Evolutionary conservation across 2,797 vertebrate genomes (phyloP), one percentile per base, ranked within the genome.

Genomic region (Chiroxiphia lanceolata): DNA sequence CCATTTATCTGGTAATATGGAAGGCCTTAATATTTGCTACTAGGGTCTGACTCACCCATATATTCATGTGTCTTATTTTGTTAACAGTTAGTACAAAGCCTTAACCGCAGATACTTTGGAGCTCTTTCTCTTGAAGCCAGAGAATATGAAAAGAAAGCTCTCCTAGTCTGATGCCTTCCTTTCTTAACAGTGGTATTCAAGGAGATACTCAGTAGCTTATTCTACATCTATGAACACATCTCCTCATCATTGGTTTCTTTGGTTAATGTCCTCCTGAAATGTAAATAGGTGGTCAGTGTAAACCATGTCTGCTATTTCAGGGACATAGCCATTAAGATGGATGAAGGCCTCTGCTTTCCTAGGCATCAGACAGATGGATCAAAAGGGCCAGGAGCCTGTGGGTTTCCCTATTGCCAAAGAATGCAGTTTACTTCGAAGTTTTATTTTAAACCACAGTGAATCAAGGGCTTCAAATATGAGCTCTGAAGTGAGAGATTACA

Each of bases 401-500:
- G 85, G 45, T 84, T 95, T 70, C 34, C 13, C 85, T 60, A 54
- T 56, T 94, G 84, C 89, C 53, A 76, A 72, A 48, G n/a, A 79
- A 63, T 84, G 29, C 59, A 67, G 25, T 83, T 90, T 90, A 48
- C 63, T 87, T 89, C 33, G 6, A 40, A 88, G 61, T 67, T 84
- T 74, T 69, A 67, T 90, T 83, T 88, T 75, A 84, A 95, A 87
- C 80, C 74, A 70, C 77, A 88, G 6, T 67, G 74, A 83, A 88
- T 60, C 36, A 83, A 89, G 38, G 59, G 34, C 83, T 96, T 94
- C 63, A 90, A 67, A 76, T 92, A 60, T 5, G 8, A 77, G 36
- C 16, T 93, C 80, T 88, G 81, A 81, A 94, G 72, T 14, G 26
- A 81, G 69, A 79, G 74, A 83, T 68, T 91, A 93, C 54, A 90